Evolutionary conservation across 2,113 vertebrate genomes (phyloP).

Genomic region (Dicaeum eximium): DNA sequence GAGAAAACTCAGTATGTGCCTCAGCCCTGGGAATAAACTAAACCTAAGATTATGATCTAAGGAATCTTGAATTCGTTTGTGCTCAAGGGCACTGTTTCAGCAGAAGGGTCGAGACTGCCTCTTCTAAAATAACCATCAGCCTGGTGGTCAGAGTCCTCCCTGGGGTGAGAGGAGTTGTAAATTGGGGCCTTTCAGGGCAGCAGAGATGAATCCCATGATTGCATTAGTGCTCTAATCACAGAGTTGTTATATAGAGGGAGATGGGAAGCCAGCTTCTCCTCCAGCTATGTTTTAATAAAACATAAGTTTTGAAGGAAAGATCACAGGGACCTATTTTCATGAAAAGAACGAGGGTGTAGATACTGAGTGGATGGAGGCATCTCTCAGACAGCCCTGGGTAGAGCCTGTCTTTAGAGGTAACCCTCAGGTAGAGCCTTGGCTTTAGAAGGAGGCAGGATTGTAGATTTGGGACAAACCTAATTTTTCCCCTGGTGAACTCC

Average conservation of each 20-base stretch:
- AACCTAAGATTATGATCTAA: slow-evolving; percentile 53
- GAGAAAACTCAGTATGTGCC: neutral
- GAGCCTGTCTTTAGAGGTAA: neutral
- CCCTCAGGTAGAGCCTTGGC: neutral
- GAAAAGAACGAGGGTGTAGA: slow-evolving; percentile 50
- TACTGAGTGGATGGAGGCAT: slow-evolving; percentile 38
- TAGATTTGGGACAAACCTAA: neutral
- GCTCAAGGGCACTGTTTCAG: slow-evolving; percentile 57
- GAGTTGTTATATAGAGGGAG: slow-evolving; percentile 7
- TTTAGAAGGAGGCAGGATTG: neutral
- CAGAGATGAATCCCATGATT: slow-evolving; percentile 48
- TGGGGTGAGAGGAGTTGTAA: slow-evolving; percentile 20
- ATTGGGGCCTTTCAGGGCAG: slow-evolving; percentile 35
- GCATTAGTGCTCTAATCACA: slow-evolving; percentile 40
- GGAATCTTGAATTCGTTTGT: slow-evolving; percentile 38
- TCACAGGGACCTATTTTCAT: slow-evolving; percentile 62
- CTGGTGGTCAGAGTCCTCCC: slow-evolving; percentile 36
- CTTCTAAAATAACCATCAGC: slow-evolving; percentile 30
- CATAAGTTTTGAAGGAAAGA: slow-evolving; percentile 63
- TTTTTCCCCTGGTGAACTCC: neutral
- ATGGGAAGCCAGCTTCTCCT: slow-evolving; percentile 54
- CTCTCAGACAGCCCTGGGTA: slow-evolving; percentile 42
- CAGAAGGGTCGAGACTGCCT: slow-evolving; percentile 37
- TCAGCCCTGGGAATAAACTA: slow-evolving; percentile 36
- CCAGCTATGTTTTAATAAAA: slow-evolving; percentile 66